These are phyloP conservation scores for Buceros bicornis DNA, from an alignment of 2,797 vertebrate genomes.

Conservation along the genomic window DNA sequence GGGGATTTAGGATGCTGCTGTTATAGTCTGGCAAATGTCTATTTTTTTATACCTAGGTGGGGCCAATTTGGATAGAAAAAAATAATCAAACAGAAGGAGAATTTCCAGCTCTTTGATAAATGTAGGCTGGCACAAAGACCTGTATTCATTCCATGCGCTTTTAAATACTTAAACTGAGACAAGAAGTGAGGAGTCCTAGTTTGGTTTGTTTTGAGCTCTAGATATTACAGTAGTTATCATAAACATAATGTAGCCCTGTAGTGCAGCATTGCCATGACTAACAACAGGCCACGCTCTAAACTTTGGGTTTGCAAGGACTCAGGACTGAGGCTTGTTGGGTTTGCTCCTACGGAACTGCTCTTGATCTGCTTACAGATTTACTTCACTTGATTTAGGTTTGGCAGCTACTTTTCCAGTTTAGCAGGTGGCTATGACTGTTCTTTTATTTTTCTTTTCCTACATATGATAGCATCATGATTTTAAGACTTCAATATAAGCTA, in stretches of 20 bases:
- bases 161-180: background rate
- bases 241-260: background rate
- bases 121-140: background rate
- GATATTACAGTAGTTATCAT: background rate
- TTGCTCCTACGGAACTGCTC: background rate
- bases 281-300: background rate
- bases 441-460: background rate
- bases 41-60: background rate
- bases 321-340: fast-evolving
- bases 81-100: background rate
- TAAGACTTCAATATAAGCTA: background rate
- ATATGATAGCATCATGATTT: background rate
- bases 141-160: background rate
- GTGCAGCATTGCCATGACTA: background rate
- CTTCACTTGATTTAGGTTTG: background rate
- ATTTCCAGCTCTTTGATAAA: background rate
- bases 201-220: background rate
- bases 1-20: background rate
- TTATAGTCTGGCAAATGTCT: background rate
- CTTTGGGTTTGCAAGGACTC: background rate
- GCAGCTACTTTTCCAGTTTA: background rate
- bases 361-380: background rate
- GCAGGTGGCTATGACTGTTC: background rate
- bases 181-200: background rate
- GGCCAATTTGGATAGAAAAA: fast-evolving